Evolutionary conservation across 2,888 invertebrate genomes (phyloP).

Genomic region (Odontomyia ornata): DNA sequence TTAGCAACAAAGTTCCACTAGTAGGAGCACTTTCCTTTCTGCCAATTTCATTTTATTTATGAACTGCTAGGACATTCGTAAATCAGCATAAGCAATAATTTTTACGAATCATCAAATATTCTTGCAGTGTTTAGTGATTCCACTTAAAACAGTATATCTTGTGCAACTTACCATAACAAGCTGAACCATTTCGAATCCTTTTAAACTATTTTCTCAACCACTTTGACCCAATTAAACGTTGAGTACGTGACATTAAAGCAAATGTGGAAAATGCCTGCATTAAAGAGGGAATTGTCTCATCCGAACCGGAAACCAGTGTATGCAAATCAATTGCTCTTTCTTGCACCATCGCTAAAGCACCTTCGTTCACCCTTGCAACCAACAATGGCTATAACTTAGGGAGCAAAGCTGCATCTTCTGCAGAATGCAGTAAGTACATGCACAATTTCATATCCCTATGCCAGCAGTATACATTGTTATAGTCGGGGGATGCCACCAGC

Average conservation of each 20-base stretch:
- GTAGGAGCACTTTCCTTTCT: too few species aligned
- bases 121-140: too few species aligned
- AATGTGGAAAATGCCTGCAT: conserved; percentile 29
- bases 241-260: conserved; percentile 46
- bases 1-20: too few species aligned
- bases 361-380: conserved; percentile 16
- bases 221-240: conserved; percentile 48
- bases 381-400: conserved; percentile 25
- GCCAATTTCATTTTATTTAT: too few species aligned
- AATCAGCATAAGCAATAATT: too few species aligned
- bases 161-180: too few species aligned
- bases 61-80: too few species aligned
- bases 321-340: conserved; percentile 48
- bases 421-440: conserved; percentile 36
- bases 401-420: conserved; percentile 31
- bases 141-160: too few species aligned
- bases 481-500: conserved; percentile 15
- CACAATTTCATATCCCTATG: conserved; percentile 17
- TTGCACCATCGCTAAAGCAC: background rate
- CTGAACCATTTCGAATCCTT: background rate
- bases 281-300: conserved; percentile 29
- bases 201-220: conserved; percentile 31
- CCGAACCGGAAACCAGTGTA: conserved; percentile 22
- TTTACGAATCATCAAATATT: too few species aligned
- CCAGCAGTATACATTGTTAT: conserved; percentile 15